A percentile compares a stretch with the other conserved stretches of the same genome.
These are phyloP conservation scores for Tupiocoris notatus DNA, from an alignment of 2,888 invertebrate genomes.

Conservation along the genomic window DNA sequence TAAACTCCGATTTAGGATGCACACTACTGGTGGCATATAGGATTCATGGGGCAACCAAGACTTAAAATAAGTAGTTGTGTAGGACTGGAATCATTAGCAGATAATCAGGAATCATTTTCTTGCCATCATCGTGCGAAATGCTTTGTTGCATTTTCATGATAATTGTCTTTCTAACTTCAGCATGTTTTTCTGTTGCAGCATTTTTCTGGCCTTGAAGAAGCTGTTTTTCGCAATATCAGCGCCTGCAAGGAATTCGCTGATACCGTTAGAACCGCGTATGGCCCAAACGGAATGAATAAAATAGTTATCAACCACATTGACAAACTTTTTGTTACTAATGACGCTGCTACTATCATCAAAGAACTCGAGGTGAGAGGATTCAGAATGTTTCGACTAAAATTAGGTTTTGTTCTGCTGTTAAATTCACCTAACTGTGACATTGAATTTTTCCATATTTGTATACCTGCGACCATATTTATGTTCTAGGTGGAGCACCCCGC, in stretches of 20 bases:
- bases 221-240: slow-evolving; percentile 90
- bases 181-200: slow-evolving; percentile 56
- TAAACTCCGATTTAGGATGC: too few species aligned
- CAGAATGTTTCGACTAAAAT: not conserved
- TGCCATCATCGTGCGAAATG: too few species aligned
- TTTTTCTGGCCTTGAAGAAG: slow-evolving; percentile 93
- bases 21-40: too few species aligned
- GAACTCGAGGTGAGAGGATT: slow-evolving; percentile 69
- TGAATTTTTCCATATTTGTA: too few species aligned
- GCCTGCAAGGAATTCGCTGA: slow-evolving; percentile 95
- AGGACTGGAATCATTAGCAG: too few species aligned
- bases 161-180: too few species aligned
- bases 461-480: too few species aligned
- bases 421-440: too few species aligned
- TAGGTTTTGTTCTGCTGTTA: not conserved
- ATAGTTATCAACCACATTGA: slow-evolving; percentile 99
- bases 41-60: too few species aligned
- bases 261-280: slow-evolving; percentile 91
- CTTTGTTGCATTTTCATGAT: too few species aligned
- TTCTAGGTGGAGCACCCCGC: slow-evolving; percentile 91
- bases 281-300: slow-evolving; percentile 99
- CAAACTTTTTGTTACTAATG: slow-evolving; percentile 97
- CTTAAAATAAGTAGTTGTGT: too few species aligned
- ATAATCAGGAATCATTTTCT: too few species aligned
- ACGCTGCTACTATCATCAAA: slow-evolving; percentile 96